Evolutionary conservation across 2,113 vertebrate species (phyloP).

Genomic region (Dromiciops gliroides): DNA sequence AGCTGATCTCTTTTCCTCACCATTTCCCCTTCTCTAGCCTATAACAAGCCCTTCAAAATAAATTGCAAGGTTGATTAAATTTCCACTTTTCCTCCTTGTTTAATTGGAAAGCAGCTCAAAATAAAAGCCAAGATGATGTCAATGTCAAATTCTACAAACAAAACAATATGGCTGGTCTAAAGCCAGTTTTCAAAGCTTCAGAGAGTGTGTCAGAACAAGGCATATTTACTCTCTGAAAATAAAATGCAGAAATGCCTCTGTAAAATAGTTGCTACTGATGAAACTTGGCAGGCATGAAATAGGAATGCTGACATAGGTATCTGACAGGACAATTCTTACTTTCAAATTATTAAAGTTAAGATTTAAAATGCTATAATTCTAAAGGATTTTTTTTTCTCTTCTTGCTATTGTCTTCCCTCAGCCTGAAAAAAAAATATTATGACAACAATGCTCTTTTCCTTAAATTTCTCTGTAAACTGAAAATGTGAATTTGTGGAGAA

Average conservation of each 20-base stretch:
- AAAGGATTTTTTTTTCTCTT: neutral
- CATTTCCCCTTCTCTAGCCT: accelerated
- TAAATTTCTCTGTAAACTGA: neutral
- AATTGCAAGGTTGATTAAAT: neutral
- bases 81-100: neutral
- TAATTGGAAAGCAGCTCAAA: neutral
- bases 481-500: neutral
- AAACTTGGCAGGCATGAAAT: conserved; percentile 11
- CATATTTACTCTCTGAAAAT: neutral
- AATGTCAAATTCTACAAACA: conserved; percentile 13
- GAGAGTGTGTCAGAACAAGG: neutral
- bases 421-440: neutral
- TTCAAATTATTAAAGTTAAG: neutral
- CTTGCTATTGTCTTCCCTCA: neutral
- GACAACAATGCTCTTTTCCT: neutral
- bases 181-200: neutral
- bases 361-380: neutral
- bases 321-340: conserved; percentile 22
- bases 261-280: conserved; percentile 1
- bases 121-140: neutral
- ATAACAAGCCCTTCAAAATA: neutral
- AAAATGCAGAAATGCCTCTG: neutral
- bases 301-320: neutral
- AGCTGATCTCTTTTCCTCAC: neutral
- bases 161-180: neutral